Base-by-base conservation (phyloP, 2,113 vertebrate genomes). In the Ploceus nigricollis region DNA sequence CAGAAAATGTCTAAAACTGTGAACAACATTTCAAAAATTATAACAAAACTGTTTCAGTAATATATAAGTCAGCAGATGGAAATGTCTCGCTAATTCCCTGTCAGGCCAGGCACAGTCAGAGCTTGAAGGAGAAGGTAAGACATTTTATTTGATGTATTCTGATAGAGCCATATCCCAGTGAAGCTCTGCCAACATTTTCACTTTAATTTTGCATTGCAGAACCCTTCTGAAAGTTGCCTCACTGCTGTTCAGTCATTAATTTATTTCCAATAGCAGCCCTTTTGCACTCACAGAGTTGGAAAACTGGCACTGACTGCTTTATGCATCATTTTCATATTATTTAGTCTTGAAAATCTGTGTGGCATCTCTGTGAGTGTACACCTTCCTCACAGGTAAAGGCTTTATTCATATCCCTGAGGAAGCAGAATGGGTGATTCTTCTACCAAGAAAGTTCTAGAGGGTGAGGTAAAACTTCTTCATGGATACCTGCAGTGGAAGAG, bases 1-100 rank as follows among this genome's bases (percentile, higher is more conserved):
- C 85, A 95, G 91, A 93, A 94, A 97, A 94, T 53, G 48, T 61
- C 89, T 85, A 76, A 92, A 89, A 61, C 81, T 93, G 37, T 89
- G 94, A 94, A 90, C 64, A 90, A 87, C 77, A 45, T 89, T 65
- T 91, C 45, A 82, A 94, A 91, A 79, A 64, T 60, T 93, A 24
- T 86, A 86, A 78, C 18, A 37, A 89, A 82, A 75, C 54, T 47
- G 27, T 75, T 82, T 93, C 71, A 66, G 68, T 82, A 94, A 94
- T 69, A 94, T 69, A 64, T 87, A 90, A 83, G 39, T 93, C 87
- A 92, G 39, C 60, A 89, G 94, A 91, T 27, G 79, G 79, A 93
- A 86, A 54, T n/a, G 28, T 80, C 69, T 82, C 48, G 68, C 53
- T 87, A 76, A 90, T 68, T 78, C 72, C 15, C 17, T 78, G 28